Conservation (phyloP, 2,888 invertebrate species). For the Rhingia campestris region DNA sequence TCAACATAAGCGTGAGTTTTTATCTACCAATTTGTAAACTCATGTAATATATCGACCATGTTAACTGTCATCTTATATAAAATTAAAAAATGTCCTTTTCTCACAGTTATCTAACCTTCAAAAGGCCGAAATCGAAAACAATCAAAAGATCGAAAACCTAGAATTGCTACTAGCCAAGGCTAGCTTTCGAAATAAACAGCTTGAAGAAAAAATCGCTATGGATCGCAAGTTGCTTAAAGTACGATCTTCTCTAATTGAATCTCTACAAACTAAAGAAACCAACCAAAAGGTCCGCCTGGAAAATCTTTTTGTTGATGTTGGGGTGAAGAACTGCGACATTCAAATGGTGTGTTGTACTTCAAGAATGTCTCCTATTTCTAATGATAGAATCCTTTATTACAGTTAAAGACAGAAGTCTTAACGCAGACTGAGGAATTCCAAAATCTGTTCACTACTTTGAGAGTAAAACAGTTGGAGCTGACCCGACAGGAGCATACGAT, state of each 20-base stretch:
- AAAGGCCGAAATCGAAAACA: slow-evolving; percentile 74
- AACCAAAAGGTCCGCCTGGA: slow-evolving; percentile 76
- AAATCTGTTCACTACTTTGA: slow-evolving; percentile 77
- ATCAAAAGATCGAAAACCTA: slow-evolving; percentile 75
- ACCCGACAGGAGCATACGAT: slow-evolving; percentile 79
- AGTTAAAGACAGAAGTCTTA: slow-evolving; percentile 78
- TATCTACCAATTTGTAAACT: too few species aligned
- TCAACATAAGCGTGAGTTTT: too few species aligned
- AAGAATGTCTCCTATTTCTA: background rate
- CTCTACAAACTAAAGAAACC: slow-evolving; percentile 78
- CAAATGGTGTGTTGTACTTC: slow-evolving; percentile 45
- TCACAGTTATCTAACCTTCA: slow-evolving; percentile 53
- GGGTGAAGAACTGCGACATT: slow-evolving; percentile 75
- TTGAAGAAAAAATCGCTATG: slow-evolving; percentile 77
- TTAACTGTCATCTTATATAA: too few species aligned
- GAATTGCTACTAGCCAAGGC: slow-evolving; percentile 75
- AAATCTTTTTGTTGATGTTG: slow-evolving; percentile 77
- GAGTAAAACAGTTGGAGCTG: slow-evolving; percentile 78
- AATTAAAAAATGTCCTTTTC: background rate
- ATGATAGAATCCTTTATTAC: slow-evolving; percentile 46
- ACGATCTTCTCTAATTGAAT: slow-evolving; percentile 78
- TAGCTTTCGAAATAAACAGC: slow-evolving; percentile 74
- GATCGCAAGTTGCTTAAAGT: slow-evolving; percentile 77
- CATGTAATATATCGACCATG: too few species aligned
- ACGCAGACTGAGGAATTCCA: slow-evolving; percentile 78